phyloP scores from a whole-genome alignment of 92 coral and sea anemone genomes.

The Porites cylindrica region DNA sequence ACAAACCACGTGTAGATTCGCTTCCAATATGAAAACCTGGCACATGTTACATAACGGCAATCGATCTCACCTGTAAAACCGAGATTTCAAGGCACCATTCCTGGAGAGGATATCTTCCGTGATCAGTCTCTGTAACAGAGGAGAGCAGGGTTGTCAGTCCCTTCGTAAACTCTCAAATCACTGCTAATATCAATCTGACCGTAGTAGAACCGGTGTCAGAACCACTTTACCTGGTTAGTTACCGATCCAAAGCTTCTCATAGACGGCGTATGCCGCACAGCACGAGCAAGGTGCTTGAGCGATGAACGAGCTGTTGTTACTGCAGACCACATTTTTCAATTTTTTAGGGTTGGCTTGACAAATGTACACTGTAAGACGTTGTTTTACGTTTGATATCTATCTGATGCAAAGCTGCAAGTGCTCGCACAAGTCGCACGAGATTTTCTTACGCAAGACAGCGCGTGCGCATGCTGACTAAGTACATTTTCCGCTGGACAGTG shows the following conservation, averaged over 20 bases:
- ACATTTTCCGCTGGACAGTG: not conserved
- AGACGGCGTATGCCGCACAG: constrained; percentile 41
- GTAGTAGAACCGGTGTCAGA: not conserved
- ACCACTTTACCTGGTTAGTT: constrained; percentile 42
- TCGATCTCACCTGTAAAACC: constrained; percentile 61
- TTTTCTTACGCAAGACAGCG: constrained; percentile 40
- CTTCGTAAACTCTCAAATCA: not conserved
- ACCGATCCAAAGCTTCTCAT: constrained; percentile 55
- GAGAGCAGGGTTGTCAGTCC: not conserved
- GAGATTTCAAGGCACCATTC: constrained; percentile 43
- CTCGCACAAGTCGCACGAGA: constrained; percentile 21
- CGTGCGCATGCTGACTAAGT: constrained; percentile 32
- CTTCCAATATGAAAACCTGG: constrained; percentile 1
- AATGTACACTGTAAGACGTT: not conserved
- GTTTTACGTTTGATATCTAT: not conserved
- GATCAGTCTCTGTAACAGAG: constrained; percentile 32
- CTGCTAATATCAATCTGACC: not conserved
- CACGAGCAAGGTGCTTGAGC: constrained; percentile 68
- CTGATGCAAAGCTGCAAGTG: constrained; percentile 44
- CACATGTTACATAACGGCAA: not conserved
- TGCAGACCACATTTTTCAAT: constrained; percentile 72
- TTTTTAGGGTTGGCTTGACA: not conserved
- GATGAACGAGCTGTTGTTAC: constrained; percentile 75
- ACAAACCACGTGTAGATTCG: constrained; percentile 45
- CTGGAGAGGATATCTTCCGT: constrained; percentile 45